Percentiles rank a stretch among this genome's conserved stretches.
phyloP scores from a whole-genome alignment of 2,888 invertebrate species.

The Diaphora mendica region DNA sequence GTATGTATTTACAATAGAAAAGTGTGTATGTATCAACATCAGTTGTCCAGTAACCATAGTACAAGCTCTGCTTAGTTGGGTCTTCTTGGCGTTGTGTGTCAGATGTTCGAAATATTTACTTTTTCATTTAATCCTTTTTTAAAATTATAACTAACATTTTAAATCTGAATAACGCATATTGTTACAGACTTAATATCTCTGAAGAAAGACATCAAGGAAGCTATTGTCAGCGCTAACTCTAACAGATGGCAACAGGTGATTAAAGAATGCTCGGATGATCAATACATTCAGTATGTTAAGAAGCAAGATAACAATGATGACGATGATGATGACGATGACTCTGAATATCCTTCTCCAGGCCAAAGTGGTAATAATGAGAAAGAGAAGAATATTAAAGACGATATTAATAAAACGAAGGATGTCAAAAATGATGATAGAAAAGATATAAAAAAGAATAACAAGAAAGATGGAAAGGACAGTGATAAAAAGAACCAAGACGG shows the following conservation, averaged over 20 bases:
- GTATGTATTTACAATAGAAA: no score
- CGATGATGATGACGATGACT: background rate
- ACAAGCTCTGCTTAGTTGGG: no score
- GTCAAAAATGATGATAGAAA: background rate
- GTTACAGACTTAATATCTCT: background rate
- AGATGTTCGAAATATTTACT: no score
- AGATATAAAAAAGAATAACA: background rate
- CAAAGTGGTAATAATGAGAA: background rate
- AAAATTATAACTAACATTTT: no score
- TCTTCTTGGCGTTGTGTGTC: no score
- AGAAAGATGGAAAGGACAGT: no score
- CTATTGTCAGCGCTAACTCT: background rate
- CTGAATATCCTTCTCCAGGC: background rate
- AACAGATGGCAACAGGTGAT: background rate
- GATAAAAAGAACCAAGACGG: no score
- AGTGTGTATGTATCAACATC: no score
- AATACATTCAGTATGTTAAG: background rate
- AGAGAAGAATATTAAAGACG: background rate
- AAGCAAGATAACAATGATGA: background rate
- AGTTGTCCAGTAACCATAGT: no score
- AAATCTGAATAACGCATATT: background rate
- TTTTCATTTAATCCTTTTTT: no score
- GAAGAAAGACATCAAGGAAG: background rate
- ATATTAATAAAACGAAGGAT: background rate
- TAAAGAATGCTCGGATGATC: background rate